Evolutionary conservation across 1,140 invertebrate species (phyloP).

Genomic region (Bursaphelenchus mucronatus): DNA sequence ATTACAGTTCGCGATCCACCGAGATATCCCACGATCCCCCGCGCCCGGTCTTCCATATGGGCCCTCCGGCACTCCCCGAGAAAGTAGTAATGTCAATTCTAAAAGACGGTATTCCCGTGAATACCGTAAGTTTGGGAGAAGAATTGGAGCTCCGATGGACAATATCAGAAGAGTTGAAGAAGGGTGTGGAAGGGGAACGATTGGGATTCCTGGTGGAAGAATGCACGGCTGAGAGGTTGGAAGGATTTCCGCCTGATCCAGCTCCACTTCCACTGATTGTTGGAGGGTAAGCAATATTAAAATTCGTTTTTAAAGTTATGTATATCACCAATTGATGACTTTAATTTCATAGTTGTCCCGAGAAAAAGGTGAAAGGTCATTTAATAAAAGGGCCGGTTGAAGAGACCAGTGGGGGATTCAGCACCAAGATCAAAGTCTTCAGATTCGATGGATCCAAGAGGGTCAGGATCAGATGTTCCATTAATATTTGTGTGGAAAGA

Average conservation of each 20-base stretch:
- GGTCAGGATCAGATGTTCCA: slow-evolving; percentile 52
- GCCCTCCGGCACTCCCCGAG: slow-evolving; percentile 21
- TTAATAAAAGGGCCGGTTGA: slow-evolving; percentile 45
- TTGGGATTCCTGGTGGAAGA: slow-evolving; percentile 54
- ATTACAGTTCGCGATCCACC: slow-evolving; percentile 16
- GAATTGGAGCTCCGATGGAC: slow-evolving; percentile 56
- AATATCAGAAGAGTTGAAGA: slow-evolving; percentile 30
- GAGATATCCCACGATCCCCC: slow-evolving; percentile 19
- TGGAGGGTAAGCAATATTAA: slow-evolving; percentile 39
- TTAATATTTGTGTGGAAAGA: slow-evolving; percentile 56
- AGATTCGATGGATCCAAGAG: slow-evolving; percentile 57
- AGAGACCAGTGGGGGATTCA: slow-evolving; percentile 48
- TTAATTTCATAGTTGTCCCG: slow-evolving; percentile 47
- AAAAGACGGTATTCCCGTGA: slow-evolving; percentile 46
- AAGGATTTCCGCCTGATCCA: slow-evolving; percentile 51
- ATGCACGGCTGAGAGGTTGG: slow-evolving; percentile 56
- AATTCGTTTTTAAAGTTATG: slow-evolving; percentile 20
- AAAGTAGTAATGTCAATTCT: slow-evolving; percentile 52
- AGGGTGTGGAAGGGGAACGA: slow-evolving; percentile 17
- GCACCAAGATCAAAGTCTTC: slow-evolving; percentile 56
- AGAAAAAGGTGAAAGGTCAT: slow-evolving; percentile 40
- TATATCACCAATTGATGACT: slow-evolving; percentile 1
- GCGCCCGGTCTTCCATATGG: slow-evolving; percentile 8
- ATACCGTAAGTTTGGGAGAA: slow-evolving; percentile 52
- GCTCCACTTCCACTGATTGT: slow-evolving; percentile 49